Conservation (phyloP, 1,140 invertebrate species). For the Zaprionus lachaisei region DNA sequence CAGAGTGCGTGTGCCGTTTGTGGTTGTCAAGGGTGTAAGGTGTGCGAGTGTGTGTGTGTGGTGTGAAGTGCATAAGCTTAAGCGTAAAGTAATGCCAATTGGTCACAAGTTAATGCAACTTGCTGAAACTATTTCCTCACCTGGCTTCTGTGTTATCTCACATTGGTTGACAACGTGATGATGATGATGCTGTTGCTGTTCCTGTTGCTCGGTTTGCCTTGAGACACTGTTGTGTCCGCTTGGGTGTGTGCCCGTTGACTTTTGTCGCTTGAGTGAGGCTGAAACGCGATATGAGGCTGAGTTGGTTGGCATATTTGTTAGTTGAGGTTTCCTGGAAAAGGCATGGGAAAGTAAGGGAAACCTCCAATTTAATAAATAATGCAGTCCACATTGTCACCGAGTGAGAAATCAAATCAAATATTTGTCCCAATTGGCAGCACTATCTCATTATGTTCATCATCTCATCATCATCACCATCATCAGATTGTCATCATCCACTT, state of each 20-base stretch:
- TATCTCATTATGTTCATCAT: background rate
- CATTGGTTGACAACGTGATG: slow-evolving; percentile 57
- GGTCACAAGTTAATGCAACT: slow-evolving; percentile 32
- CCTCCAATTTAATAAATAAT: slow-evolving; percentile 14
- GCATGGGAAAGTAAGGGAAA: background rate
- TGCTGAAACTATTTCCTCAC: slow-evolving; percentile 41
- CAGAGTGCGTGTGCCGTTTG: background rate
- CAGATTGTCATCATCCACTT: slow-evolving; percentile 24
- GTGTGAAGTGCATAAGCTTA: slow-evolving; percentile 11
- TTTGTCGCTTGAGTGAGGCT: slow-evolving; percentile 70
- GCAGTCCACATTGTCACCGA: background rate
- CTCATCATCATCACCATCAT: background rate
- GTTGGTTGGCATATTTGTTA: slow-evolving; percentile 70
- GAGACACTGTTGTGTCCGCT: slow-evolving; percentile 67
- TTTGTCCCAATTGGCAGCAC: slow-evolving; percentile 26
- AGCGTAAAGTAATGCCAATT: slow-evolving; percentile 30
- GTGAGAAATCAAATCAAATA: background rate
- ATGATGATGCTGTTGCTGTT: slow-evolving; percentile 52
- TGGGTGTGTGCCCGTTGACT: slow-evolving; percentile 68
- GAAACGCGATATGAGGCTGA: slow-evolving; percentile 57
- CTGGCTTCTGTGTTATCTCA: slow-evolving; percentile 72
- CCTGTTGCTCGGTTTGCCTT: slow-evolving; percentile 55
- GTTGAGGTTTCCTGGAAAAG: slow-evolving; percentile 62
- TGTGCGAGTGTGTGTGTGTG: background rate
- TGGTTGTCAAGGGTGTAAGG: background rate